Evolutionary conservation across 2,888 invertebrate species (phyloP).

Genomic region (Drosophila mercatorum): DNA sequence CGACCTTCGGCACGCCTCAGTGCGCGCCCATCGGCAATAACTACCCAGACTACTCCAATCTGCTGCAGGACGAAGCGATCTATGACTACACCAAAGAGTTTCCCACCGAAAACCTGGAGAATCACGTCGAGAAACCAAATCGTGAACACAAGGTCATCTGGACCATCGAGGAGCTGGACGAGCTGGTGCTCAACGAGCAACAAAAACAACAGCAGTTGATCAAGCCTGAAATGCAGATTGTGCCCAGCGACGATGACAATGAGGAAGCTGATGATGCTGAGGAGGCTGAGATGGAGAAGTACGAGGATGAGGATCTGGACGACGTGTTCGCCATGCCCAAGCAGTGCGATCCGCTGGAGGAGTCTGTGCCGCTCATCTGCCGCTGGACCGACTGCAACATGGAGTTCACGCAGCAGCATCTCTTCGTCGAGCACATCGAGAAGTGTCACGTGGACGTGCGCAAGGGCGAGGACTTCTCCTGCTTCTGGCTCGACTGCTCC

Average conservation of each 20-base stretch:
- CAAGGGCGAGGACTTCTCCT: slow-evolving; percentile 95
- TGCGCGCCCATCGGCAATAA: slow-evolving; percentile 70
- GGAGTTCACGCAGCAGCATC: slow-evolving; percentile 91
- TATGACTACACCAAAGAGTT: slow-evolving; percentile 66
- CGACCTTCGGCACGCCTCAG: slow-evolving; percentile 82
- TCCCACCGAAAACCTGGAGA: slow-evolving; percentile 79
- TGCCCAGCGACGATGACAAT: slow-evolving; percentile 32
- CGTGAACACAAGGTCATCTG: slow-evolving; percentile 84
- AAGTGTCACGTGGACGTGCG: slow-evolving; percentile 94
- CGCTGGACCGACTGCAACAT: slow-evolving; percentile 94
- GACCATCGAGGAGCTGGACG: slow-evolving; percentile 83
- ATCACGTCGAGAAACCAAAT: slow-evolving; percentile 82
- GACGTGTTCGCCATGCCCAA: slow-evolving; percentile 55
- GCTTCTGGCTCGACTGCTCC: slow-evolving; percentile 97
- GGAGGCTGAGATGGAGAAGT: slow-evolving; percentile 34
- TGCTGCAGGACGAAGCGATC: slow-evolving; percentile 17
- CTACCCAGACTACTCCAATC: slow-evolving; percentile 61
- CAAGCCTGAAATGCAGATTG: background rate
- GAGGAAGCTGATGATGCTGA: slow-evolving; percentile 47
- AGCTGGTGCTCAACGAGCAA: slow-evolving; percentile 48
- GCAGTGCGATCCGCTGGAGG: slow-evolving; percentile 3
- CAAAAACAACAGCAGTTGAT: slow-evolving; percentile 15
- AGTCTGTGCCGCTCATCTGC: slow-evolving; percentile 85
- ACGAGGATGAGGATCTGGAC: slow-evolving; percentile 48
- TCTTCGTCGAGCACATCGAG: slow-evolving; percentile 93